A percentile compares a stretch with the other conserved stretches of the same genome.
phyloP scores from a whole-genome alignment of 2,888 invertebrate species.

The Stenotaenia linearis region DNA sequence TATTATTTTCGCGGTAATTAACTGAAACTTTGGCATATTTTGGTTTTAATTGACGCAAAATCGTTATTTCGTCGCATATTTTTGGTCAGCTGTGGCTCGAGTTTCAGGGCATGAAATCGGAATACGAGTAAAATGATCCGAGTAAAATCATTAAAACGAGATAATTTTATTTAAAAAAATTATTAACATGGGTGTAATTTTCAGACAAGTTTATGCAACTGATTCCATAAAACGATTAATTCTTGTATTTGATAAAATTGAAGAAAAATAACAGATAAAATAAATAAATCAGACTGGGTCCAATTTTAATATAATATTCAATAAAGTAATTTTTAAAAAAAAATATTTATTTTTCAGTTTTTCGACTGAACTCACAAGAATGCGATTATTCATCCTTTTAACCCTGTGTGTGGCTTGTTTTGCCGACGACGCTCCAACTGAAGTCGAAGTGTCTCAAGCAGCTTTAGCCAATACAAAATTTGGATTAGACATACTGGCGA shows the following conservation, averaged over 20 bases:
- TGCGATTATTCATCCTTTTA: background rate
- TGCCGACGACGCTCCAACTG: background rate
- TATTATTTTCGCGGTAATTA: no score
- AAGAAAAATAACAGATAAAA: no score
- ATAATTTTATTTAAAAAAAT: background rate
- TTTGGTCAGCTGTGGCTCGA: background rate
- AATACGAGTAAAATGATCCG: background rate
- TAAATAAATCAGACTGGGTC: no score
- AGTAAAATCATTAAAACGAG: background rate
- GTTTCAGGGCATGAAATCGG: background rate
- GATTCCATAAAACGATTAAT: background rate
- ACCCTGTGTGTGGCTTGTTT: background rate
- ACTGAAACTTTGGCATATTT: no score
- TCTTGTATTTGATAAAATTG: no score
- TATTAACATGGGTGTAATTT: background rate
- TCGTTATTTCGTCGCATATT: no score
- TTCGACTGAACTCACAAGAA: background rate
- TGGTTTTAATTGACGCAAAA: no score
- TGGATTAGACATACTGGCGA: background rate
- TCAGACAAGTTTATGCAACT: background rate
- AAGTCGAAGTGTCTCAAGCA: background rate
- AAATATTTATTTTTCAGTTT: background rate
- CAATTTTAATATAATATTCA: no score
- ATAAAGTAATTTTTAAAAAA: background rate
- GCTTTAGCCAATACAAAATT: conserved; percentile 8